Evolutionary conservation across 2,888 invertebrate species (phyloP).

Genomic region (Melinaea menophilus): DNA sequence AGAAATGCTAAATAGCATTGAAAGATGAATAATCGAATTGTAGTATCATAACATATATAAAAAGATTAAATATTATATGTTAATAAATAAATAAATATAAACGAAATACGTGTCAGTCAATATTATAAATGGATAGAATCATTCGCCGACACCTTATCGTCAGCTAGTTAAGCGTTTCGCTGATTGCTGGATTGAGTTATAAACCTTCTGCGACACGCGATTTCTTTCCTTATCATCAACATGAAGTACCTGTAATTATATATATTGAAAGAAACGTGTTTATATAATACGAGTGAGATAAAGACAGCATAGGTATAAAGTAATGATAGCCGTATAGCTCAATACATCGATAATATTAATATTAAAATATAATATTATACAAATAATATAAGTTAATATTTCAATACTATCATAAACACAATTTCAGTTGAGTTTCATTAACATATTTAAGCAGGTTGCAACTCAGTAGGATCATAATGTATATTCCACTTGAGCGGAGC

Average conservation of each 20-base stretch:
- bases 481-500: conserved; percentile 17
- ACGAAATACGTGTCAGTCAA: background rate
- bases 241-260: too few species aligned
- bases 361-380: too few species aligned
- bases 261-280: too few species aligned
- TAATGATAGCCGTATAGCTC: too few species aligned
- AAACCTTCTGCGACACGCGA: too few species aligned
- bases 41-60: too few species aligned
- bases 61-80: too few species aligned
- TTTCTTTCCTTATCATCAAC: too few species aligned
- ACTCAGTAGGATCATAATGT: conserved; percentile 16
- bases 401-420: background rate
- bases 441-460: background rate
- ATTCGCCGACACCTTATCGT: conserved; percentile 71
- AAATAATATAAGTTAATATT: background rate
- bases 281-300: conserved; percentile 30
- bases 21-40: too few species aligned
- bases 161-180: conserved; percentile 68
- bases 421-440: conserved; percentile 11
- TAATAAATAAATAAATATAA: background rate
- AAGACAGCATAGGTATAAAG: too few species aligned
- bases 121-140: conserved; percentile 60
- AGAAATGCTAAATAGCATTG: too few species aligned
- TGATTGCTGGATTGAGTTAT: too few species aligned
- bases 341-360: background rate